Evolutionary conservation across 1,140 invertebrate genomes (phyloP).

Genomic region (Papilio dardanus): DNA sequence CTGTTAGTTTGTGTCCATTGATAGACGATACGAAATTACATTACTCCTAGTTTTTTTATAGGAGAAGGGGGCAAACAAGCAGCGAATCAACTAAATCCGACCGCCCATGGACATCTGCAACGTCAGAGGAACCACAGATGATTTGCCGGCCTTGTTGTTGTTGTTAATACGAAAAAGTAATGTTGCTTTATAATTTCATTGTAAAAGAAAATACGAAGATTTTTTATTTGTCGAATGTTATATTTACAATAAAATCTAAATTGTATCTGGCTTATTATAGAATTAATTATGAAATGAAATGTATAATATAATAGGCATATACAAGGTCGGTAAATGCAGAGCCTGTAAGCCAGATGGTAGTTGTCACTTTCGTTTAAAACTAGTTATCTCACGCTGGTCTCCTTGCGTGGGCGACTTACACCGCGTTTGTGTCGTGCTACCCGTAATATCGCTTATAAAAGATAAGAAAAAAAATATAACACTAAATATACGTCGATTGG

Average conservation of each 20-base stretch:
- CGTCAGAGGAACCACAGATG: no score
- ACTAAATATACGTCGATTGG: slow-evolving; percentile 10
- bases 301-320: neutral
- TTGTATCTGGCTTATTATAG: neutral
- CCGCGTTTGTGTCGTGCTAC: neutral
- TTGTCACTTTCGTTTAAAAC: slow-evolving; percentile 36
- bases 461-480: slow-evolving; percentile 18
- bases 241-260: neutral
- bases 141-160: no score
- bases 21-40: slow-evolving; percentile 27
- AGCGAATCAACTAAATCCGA: no score
- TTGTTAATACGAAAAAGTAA: no score
- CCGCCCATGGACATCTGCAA: no score
- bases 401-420: slow-evolving; percentile 28
- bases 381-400: slow-evolving; percentile 34
- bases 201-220: no score
- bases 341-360: slow-evolving; percentile 14
- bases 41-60: neutral
- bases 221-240: neutral
- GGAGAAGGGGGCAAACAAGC: no score
- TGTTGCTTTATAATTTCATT: no score
- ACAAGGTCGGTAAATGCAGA: neutral
- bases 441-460: slow-evolving; percentile 20
- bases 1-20: slow-evolving; percentile 36
- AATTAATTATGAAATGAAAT: neutral